Conservation (phyloP, 92 coral and sea anemone species). For the Siderastrea siderea region DNA sequence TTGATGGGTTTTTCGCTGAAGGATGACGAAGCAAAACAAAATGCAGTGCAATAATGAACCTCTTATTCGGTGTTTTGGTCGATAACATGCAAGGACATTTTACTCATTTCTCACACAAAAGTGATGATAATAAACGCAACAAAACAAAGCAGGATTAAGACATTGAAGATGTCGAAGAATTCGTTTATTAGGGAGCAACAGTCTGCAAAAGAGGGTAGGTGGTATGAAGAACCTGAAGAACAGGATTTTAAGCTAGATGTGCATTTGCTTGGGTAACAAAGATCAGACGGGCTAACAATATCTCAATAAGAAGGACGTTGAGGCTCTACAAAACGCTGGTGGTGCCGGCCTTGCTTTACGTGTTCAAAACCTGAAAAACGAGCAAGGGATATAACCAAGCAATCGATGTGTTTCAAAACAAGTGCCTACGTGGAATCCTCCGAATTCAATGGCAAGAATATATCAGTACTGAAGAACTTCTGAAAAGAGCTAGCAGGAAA, state of each 20-base stretch:
- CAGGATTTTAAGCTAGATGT: not conserved
- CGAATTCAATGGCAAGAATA: conserved; percentile 32
- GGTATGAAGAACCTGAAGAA: too few relatives aligned
- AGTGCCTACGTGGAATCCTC: conserved; percentile 36
- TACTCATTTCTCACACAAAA: too few relatives aligned
- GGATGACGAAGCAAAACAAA: too few relatives aligned
- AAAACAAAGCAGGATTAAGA: too few relatives aligned
- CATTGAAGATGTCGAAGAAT: too few relatives aligned
- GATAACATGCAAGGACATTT: too few relatives aligned
- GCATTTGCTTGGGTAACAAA: not conserved
- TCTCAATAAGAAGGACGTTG: conserved; percentile 36
- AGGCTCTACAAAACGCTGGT: conserved; percentile 47
- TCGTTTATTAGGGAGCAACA: too few relatives aligned
- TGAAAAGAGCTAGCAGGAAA: conserved; percentile 29
- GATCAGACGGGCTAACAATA: not conserved
- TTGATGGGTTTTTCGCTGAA: too few relatives aligned
- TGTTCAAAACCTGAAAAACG: conserved; percentile 37
- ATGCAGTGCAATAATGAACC: too few relatives aligned
- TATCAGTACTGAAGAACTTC: conserved; percentile 43
- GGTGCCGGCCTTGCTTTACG: conserved; percentile 28
- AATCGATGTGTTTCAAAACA: conserved; percentile 41
- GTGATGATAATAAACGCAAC: too few relatives aligned
- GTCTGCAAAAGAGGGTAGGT: too few relatives aligned
- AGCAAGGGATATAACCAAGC: conserved; percentile 41
- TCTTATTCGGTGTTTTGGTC: too few relatives aligned